Percentiles rank a stretch among this genome's conserved stretches.
Evolutionary conservation across 2,113 vertebrate genomes (phyloP).

Genomic region (Dolichotis patagonum): DNA sequence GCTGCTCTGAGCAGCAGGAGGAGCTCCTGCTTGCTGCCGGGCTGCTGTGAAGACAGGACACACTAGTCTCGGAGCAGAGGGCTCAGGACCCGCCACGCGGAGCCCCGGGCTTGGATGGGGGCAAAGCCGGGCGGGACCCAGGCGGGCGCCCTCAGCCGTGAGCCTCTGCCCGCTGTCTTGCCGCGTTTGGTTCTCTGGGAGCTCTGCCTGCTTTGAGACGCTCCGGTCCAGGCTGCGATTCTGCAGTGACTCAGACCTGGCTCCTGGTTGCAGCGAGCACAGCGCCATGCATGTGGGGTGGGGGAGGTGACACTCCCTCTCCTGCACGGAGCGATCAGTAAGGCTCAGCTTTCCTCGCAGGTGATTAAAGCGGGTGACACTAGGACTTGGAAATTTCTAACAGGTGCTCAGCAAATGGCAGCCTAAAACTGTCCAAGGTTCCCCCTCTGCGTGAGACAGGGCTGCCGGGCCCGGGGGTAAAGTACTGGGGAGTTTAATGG

Average conservation of each 20-base stretch:
- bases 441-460: not conserved
- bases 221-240: not conserved
- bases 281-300: not conserved
- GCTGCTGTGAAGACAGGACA: not conserved
- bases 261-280: not conserved
- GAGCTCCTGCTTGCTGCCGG: rapidly evolving
- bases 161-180: rapidly evolving
- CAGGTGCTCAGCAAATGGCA: not conserved
- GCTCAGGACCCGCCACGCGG: rapidly evolving
- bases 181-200: rapidly evolving
- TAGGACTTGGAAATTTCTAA: not conserved
- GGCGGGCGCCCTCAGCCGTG: too few relatives aligned
- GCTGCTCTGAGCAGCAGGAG: rapidly evolving
- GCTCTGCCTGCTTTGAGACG: not conserved
- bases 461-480: not conserved
- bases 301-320: rapidly evolving
- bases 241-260: not conserved
- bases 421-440: not conserved
- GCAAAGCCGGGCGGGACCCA: not conserved
- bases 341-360: rapidly evolving
- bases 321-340: rapidly evolving
- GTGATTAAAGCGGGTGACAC: rapidly evolving
- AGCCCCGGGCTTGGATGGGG: not conserved
- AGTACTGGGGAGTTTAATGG: too few relatives aligned
- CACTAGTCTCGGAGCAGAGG: not conserved